These are phyloP conservation scores for Lissonota sp. DNA, from an alignment of 2,888 invertebrate species.

Conservation along the genomic window DNA sequence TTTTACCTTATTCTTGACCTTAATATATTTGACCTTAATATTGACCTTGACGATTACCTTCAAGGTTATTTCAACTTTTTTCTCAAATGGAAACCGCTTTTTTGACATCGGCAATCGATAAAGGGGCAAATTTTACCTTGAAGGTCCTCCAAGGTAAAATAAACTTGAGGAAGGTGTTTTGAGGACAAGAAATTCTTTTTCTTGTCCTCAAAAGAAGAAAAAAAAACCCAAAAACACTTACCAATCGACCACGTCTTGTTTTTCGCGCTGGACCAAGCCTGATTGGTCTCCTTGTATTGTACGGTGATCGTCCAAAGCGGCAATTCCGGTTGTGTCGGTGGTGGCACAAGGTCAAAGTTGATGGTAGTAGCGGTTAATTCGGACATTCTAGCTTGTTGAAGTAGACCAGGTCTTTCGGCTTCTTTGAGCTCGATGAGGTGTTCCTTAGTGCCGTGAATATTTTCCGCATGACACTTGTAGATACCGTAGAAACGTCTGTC, in stretches of 20 bases:
- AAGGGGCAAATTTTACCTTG: too few relatives aligned
- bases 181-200: too few relatives aligned
- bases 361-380: slow-evolving; percentile 93
- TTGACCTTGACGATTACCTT: too few relatives aligned
- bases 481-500: slow-evolving; percentile 88
- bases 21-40: too few relatives aligned
- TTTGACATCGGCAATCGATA: too few relatives aligned
- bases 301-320: slow-evolving; percentile 90
- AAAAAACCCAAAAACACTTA: slow-evolving; percentile 46
- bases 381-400: slow-evolving; percentile 88
- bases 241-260: slow-evolving; percentile 87
- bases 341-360: slow-evolving; percentile 91
- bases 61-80: too few relatives aligned
- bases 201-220: too few relatives aligned
- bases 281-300: slow-evolving; percentile 90
- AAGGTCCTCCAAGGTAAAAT: too few relatives aligned
- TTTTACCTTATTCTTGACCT: too few relatives aligned
- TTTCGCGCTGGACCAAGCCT: slow-evolving; percentile 88
- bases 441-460: slow-evolving; percentile 89
- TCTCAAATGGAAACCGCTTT: too few relatives aligned
- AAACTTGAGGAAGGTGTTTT: too few relatives aligned
- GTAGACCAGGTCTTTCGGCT: slow-evolving; percentile 89
- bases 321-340: slow-evolving; percentile 90
- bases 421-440: slow-evolving; percentile 90
- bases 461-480: slow-evolving; percentile 93